Percentiles rank a stretch among this genome's conserved stretches.
phyloP scores from a whole-genome alignment of 2,888 invertebrate genomes.

The Scaptomyza flava region DNA sequence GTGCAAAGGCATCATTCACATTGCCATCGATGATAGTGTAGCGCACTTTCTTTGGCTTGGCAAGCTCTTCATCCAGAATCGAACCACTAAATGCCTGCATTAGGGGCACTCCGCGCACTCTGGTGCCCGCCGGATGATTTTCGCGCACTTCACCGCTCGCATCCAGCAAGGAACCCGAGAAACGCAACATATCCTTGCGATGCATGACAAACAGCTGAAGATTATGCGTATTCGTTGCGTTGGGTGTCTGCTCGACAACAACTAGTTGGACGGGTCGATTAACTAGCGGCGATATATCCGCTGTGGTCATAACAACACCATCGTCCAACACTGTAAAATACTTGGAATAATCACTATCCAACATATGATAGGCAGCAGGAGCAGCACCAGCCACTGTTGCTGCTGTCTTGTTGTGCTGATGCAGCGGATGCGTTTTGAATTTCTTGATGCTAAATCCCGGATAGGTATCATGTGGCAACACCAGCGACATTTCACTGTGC shows the following conservation, averaged over 20 bases:
- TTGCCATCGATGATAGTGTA: slow-evolving; percentile 93
- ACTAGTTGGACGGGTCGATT: slow-evolving; percentile 92
- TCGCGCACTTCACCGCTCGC: slow-evolving; percentile 90
- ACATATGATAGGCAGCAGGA: slow-evolving; percentile 86
- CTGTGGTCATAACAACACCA: slow-evolving; percentile 95
- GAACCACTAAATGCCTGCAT: slow-evolving; percentile 89
- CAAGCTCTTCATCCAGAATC: slow-evolving; percentile 63
- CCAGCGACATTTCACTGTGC: slow-evolving; percentile 84
- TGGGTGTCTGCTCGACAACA: slow-evolving; percentile 92
- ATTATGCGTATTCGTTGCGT: slow-evolving; percentile 91
- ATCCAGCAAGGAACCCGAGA: slow-evolving; percentile 87
- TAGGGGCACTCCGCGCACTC: slow-evolving; percentile 89
- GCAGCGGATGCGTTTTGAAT: slow-evolving; percentile 86
- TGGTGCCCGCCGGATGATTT: slow-evolving; percentile 90
- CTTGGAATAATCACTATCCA: slow-evolving; percentile 92
- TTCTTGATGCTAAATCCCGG: slow-evolving; percentile 95
- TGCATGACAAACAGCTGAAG: slow-evolving; percentile 93
- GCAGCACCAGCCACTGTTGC: neutral
- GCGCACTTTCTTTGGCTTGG: slow-evolving; percentile 86
- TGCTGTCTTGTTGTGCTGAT: slow-evolving; percentile 37
- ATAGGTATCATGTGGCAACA: slow-evolving; percentile 95
- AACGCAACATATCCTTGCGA: slow-evolving; percentile 92
- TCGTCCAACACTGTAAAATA: slow-evolving; percentile 95
- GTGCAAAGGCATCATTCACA: slow-evolving; percentile 89
- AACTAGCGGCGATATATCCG: slow-evolving; percentile 92